Evolutionary conservation across 2,113 vertebrate species (phyloP).

Genomic region (Cacatua alba): DNA sequence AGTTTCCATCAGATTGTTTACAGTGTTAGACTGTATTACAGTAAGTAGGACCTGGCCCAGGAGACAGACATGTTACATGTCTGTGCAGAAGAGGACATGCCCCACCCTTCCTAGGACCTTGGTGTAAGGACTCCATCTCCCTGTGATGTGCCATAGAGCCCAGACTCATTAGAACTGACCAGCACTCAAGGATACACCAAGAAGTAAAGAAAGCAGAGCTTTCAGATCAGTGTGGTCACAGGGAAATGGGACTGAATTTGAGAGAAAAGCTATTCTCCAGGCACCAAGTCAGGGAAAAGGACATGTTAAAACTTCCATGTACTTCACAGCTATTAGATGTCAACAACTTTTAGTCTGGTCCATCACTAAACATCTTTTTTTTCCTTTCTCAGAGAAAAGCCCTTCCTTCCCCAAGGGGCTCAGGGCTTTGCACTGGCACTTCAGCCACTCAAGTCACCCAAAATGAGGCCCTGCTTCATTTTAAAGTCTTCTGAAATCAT

Average conservation of each 20-base stretch:
- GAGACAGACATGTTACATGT: not conserved
- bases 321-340: not conserved
- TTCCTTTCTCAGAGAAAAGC: not conserved
- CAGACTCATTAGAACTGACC: not conserved
- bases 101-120: not conserved
- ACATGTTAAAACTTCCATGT: not conserved
- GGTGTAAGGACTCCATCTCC: not conserved
- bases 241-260: not conserved
- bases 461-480: not conserved
- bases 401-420: not conserved
- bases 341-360: not conserved
- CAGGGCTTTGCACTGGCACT: not conserved
- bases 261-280: not conserved
- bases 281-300: not conserved
- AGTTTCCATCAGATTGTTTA: not conserved
- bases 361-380: not conserved
- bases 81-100: not conserved
- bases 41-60: no score
- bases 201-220: not conserved
- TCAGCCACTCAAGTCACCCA: not conserved
- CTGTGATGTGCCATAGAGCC: not conserved
- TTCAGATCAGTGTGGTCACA: not conserved
- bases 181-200: not conserved
- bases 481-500: not conserved
- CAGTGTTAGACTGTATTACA: not conserved